phyloP scores from a whole-genome alignment of 2,888 invertebrate species.

The Melanostoma mellinum region DNA sequence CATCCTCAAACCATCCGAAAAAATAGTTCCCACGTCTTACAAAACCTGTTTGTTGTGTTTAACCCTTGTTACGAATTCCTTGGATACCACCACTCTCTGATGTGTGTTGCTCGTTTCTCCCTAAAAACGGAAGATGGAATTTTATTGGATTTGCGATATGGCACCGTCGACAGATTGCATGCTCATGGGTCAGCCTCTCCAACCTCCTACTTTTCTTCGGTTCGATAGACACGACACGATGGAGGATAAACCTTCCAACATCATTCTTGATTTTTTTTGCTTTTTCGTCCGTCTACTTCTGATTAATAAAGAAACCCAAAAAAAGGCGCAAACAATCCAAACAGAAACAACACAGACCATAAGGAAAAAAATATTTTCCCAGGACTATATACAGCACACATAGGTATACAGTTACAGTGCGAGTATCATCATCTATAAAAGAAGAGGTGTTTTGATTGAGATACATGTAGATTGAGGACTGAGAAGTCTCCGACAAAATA shows the following conservation, averaged over 20 bases:
- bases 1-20: background rate
- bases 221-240: slow-evolving; percentile 61
- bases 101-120: slow-evolving; percentile 1
- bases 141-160: slow-evolving; percentile 44
- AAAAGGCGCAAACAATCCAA: slow-evolving; percentile 3
- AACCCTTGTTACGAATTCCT: slow-evolving; percentile 25
- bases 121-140: slow-evolving; percentile 29
- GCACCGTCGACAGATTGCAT: slow-evolving; percentile 43
- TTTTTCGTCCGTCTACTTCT: slow-evolving; percentile 48
- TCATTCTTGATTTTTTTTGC: slow-evolving; percentile 11
- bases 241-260: slow-evolving; percentile 21
- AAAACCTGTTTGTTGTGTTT: slow-evolving; percentile 11
- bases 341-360: slow-evolving; percentile 28
- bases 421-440: slow-evolving; percentile 26
- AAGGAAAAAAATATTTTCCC: slow-evolving; percentile 61
- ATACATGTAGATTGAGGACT: slow-evolving; percentile 47
- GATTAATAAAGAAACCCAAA: slow-evolving; percentile 48
- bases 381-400: slow-evolving; percentile 61
- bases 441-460: slow-evolving; percentile 68
- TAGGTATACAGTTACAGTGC: slow-evolving; percentile 53
- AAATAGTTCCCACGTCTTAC: background rate
- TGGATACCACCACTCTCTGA: slow-evolving; percentile 10
- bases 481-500: slow-evolving; percentile 31
- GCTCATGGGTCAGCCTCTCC: slow-evolving; percentile 15
- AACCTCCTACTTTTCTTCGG: slow-evolving; percentile 10